A percentile compares a stretch with the other conserved stretches of the same genome.
Conservation (phyloP, 2,797 vertebrate genomes). For the Gymnodraco acuticeps region DNA sequence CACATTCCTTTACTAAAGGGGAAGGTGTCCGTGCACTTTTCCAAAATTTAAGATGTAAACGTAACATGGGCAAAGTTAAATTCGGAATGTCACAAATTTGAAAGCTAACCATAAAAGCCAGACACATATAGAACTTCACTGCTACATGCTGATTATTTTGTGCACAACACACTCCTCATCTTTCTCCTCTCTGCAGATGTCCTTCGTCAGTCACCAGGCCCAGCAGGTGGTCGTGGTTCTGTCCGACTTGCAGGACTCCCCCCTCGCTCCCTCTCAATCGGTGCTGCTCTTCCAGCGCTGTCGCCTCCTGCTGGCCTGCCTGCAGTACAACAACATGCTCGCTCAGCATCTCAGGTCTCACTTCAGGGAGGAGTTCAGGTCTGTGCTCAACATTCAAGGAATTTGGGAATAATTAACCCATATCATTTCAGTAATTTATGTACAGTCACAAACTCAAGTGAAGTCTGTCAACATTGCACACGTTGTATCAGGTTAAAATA, state of each 20-base stretch:
- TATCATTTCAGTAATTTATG: neutral
- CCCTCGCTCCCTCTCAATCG: constrained; percentile 74
- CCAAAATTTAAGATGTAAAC: too few relatives aligned
- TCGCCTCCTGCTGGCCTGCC: constrained; percentile 83
- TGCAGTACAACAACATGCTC: constrained; percentile 80
- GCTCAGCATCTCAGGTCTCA: constrained; percentile 76
- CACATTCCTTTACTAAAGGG: too few relatives aligned
- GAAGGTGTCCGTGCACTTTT: too few relatives aligned
- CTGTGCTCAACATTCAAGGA: neutral
- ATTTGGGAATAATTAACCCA: too few relatives aligned
- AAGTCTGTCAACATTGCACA: neutral
- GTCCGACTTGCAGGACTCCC: constrained; percentile 51
- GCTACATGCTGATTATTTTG: too few relatives aligned
- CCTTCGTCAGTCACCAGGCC: constrained; percentile 81
- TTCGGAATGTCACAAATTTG: too few relatives aligned
- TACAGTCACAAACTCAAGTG: neutral
- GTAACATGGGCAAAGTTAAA: too few relatives aligned
- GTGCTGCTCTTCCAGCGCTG: constrained; percentile 87
- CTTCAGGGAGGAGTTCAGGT: constrained; percentile 88
- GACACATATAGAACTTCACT: too few relatives aligned
- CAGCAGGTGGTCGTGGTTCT: constrained; percentile 79
- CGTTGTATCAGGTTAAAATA: too few relatives aligned
- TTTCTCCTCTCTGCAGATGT: constrained; percentile 63
- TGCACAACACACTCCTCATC: neutral
- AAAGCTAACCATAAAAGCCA: too few relatives aligned